These are phyloP conservation scores for Hermaeophaga mercurialis DNA, from an alignment of 2,888 invertebrate species.

Conservation along the genomic window DNA sequence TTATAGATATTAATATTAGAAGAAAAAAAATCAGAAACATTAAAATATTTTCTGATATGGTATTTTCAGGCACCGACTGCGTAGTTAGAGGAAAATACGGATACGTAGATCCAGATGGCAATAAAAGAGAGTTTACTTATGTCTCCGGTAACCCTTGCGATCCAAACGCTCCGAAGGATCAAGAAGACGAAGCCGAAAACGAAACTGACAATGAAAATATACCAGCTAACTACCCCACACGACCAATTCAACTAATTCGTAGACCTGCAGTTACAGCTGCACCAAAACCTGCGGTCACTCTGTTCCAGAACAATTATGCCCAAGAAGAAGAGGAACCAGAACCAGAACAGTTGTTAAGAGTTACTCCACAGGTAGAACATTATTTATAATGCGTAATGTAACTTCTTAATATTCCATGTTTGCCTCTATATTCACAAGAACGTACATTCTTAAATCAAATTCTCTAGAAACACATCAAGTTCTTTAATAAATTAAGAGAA, in stretches of 20 bases:
- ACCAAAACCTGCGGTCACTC: conserved; percentile 64
- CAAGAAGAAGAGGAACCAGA: conserved; percentile 67
- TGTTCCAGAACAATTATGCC: conserved; percentile 75
- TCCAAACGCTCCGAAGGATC: conserved; percentile 77
- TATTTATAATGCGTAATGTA: too few relatives aligned
- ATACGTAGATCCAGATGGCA: conserved; percentile 85
- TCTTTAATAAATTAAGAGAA: conserved; percentile 28
- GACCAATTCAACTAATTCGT: conserved; percentile 57
- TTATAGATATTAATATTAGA: too few relatives aligned
- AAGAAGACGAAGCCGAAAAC: conserved; percentile 59
- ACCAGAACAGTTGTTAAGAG: conserved; percentile 58
- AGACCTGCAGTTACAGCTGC: conserved; percentile 54
- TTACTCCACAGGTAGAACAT: conserved; percentile 47
- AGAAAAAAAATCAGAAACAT: too few relatives aligned
- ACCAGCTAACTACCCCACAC: conserved; percentile 68
- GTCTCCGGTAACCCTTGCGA: conserved; percentile 87
- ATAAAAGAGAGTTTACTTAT: conserved; percentile 84
- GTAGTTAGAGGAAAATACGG: conserved; percentile 87
- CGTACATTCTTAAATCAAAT: too few relatives aligned
- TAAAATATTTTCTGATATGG: too few relatives aligned
- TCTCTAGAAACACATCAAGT: too few relatives aligned
- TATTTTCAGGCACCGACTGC: conserved; percentile 70
- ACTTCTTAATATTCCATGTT: too few relatives aligned
- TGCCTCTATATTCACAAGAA: too few relatives aligned
- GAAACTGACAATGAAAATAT: conserved; percentile 65